Evolutionary conservation across 2,888 invertebrate genomes (phyloP).

Genomic region (Caenorhabditis zanzibari): DNA sequence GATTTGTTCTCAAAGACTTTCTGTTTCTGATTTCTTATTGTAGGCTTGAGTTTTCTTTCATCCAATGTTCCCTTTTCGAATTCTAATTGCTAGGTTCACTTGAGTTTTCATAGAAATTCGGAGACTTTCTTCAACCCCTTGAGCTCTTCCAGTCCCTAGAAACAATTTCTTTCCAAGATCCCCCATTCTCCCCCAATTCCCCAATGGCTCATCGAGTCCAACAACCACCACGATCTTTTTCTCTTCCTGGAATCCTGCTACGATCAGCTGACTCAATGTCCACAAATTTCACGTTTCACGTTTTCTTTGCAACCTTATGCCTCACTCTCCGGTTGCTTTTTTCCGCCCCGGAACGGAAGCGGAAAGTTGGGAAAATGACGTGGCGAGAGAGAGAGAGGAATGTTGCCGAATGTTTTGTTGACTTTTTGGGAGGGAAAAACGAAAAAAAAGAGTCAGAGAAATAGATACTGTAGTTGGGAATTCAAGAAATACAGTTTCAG

Average conservation of each 20-base stretch:
- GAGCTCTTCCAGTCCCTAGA: neutral
- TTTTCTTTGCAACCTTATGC: neutral
- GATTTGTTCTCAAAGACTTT: too few species aligned
- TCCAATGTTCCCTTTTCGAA: too few species aligned
- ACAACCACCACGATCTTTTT: constrained; percentile 29
- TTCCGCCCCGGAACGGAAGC: constrained; percentile 13
- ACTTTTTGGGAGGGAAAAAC: constrained; percentile 31
- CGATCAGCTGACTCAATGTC: constrained; percentile 43
- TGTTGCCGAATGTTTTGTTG: constrained; percentile 38
- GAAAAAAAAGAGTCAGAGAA: neutral
- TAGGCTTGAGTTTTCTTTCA: too few species aligned
- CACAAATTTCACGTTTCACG: constrained; percentile 24
- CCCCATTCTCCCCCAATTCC: neutral
- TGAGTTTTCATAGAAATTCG: too few species aligned
- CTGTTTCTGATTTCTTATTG: too few species aligned
- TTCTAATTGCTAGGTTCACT: too few species aligned
- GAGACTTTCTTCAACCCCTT: too few species aligned
- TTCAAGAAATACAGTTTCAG: neutral
- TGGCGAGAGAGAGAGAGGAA: constrained; percentile 15
- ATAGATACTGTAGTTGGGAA: constrained; percentile 17
- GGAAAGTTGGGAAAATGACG: constrained; percentile 31
- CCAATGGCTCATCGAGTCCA: constrained; percentile 47
- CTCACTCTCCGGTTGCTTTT: constrained; percentile 1
- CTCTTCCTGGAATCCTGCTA: neutral
- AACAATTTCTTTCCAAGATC: neutral